Evolutionary conservation across 2,888 invertebrate genomes (phyloP).

Genomic region (Ferrisia virgata): DNA sequence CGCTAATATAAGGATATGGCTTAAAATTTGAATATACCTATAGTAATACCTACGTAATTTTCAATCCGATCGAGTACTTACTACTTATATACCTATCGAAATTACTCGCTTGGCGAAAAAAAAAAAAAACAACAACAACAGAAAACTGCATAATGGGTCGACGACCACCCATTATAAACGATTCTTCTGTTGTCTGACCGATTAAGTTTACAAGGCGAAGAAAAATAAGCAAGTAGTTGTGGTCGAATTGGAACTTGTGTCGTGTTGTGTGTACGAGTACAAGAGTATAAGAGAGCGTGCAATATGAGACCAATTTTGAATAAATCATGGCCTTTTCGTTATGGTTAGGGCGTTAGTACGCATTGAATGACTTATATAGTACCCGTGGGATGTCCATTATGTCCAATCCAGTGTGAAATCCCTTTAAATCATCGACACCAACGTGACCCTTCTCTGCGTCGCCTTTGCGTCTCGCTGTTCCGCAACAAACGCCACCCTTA

Average conservation of each 20-base stretch:
- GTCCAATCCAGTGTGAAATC: conserved; percentile 44
- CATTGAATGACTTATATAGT: conserved; percentile 41
- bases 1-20: too few relatives aligned
- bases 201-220: not conserved
- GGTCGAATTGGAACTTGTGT: too few relatives aligned
- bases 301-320: conserved; percentile 45
- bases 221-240: not conserved
- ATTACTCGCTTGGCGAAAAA: too few relatives aligned
- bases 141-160: not conserved
- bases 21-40: not conserved
- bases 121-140: too few relatives aligned
- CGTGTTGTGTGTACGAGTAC: too few relatives aligned
- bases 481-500: not conserved
- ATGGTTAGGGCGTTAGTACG: conserved; percentile 44
- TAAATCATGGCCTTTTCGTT: conserved; percentile 44
- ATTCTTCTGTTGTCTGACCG: not conserved
- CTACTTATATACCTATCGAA: too few relatives aligned
- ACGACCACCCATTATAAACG: not conserved
- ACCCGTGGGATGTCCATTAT: conserved; percentile 45
- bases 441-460: not conserved
- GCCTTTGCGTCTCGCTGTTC: not conserved
- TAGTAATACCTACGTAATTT: not conserved
- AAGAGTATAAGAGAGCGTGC: conserved; percentile 11
- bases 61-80: too few relatives aligned
- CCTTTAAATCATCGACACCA: conserved; percentile 41